phyloP scores from a whole-genome alignment of 2,888 invertebrate species.

The Leucophenga maculata region DNA sequence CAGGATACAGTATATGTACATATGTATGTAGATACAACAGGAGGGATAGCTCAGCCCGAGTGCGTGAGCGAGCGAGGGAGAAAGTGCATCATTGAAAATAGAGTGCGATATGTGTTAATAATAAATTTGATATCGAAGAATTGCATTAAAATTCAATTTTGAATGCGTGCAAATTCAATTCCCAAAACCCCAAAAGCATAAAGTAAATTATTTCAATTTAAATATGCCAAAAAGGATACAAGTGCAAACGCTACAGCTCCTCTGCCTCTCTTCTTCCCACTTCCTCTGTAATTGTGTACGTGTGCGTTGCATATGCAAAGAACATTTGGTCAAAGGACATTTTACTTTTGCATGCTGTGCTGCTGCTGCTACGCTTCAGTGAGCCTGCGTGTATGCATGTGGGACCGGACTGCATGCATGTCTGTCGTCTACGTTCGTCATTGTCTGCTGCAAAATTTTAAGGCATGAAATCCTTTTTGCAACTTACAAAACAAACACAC shows the following conservation, averaged over 20 bases:
- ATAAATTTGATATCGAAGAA: conserved; percentile 56
- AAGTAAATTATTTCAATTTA: conserved; percentile 65
- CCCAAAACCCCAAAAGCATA: conserved; percentile 63
- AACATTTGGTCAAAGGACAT: conserved; percentile 13
- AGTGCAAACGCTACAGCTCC: background rate
- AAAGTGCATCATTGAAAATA: background rate
- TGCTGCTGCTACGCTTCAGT: background rate
- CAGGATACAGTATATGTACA: background rate
- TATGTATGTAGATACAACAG: background rate
- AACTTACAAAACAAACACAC: conserved; percentile 1
- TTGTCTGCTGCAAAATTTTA: background rate
- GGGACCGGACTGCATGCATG: background rate
- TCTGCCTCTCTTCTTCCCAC: background rate
- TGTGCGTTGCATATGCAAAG: background rate
- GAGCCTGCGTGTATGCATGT: background rate
- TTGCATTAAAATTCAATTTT: conserved; percentile 68
- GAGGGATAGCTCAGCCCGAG: conserved; percentile 3
- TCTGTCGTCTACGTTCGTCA: background rate
- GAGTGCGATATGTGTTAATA: conserved; percentile 43
- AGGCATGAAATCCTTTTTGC: conserved; percentile 9
- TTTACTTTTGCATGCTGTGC: background rate
- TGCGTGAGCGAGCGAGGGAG: background rate
- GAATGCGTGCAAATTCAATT: conserved; percentile 69
- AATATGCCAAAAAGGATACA: conserved; percentile 40
- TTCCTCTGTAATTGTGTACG: background rate